Base-by-base conservation (phyloP, 2,113 vertebrate genomes). In the Harpagus bidentatus region DNA sequence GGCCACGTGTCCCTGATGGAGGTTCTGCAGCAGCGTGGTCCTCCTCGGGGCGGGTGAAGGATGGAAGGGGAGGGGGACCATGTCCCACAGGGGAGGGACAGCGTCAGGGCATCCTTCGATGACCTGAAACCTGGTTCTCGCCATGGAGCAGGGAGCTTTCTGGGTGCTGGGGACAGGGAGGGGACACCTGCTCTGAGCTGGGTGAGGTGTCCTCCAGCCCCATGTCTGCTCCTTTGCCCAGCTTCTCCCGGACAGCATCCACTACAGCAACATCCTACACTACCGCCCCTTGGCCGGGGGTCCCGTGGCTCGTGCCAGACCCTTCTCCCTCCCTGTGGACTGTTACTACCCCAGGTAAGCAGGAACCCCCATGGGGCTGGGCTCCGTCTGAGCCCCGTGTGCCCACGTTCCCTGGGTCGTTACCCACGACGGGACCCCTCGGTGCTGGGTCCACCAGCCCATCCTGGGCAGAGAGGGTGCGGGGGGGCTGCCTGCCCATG, bases 381-480 rank as follows among this genome's bases (percentile, higher is more conserved):
- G 4, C 10, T 29, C 26, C 5, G 3, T 43, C 40, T 13, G 59
- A 47, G 16, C 29, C 45, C 50, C 15, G 2, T 1, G 40, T 10
- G 12, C 38, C 36, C 32, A 3, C 6, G 1, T 11, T 29, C 65
- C 21, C 38, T 18, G n/a, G n/a, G 28, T 0, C 0, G 1, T 3
- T 1, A 11, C 7, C 40, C 32, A 1, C 0, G 1, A 1, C 0
- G 36, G 69, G 52, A 61, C 55, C 23, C 22, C 26, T 34, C 6
- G 10, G 3, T 11, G 21, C 12, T 11, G 5, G 15, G 56, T 9
- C n/a, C 29, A 7, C 19, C 77, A 15, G 8, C 62, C 29, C 42
- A 8, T 59, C 16, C 73, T 22, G 5, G 5, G n/a, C 13, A 10
- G 16, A 20, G 19, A 25, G 4, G 4, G 0, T 7, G 14, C 10